phyloP scores from a whole-genome alignment of 2,113 vertebrate species.

The Paraplagusia blochii region DNA sequence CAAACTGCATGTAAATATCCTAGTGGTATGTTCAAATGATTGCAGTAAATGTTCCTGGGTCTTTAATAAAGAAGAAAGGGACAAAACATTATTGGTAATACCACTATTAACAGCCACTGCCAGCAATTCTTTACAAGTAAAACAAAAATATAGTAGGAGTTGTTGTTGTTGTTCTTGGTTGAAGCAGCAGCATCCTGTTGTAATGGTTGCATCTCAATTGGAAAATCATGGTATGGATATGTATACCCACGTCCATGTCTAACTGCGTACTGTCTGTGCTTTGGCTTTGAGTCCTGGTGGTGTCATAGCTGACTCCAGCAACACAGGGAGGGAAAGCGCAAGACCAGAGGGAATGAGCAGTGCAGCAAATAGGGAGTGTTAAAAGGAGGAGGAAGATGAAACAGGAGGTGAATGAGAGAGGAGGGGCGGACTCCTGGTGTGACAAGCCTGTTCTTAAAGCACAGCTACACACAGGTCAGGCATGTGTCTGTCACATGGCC shows the following conservation, averaged over 20 bases:
- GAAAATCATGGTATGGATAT: slow-evolving; percentile 50
- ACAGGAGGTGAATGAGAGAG: background rate
- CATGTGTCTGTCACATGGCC: slow-evolving; percentile 75
- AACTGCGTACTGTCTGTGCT: slow-evolving; percentile 64
- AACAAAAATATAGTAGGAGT: too few species aligned
- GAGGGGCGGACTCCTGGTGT: slow-evolving; percentile 33
- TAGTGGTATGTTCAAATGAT: too few species aligned
- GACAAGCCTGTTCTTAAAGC: slow-evolving; percentile 46
- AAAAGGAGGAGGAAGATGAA: background rate
- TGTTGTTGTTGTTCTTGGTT: background rate
- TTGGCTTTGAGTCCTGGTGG: slow-evolving; percentile 36
- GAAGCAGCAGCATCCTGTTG: slow-evolving; percentile 11
- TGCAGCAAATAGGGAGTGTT: slow-evolving; percentile 6
- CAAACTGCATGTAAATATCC: too few species aligned
- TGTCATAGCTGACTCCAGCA: slow-evolving; percentile 5
- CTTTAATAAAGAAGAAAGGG: background rate
- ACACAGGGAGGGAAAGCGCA: slow-evolving; percentile 5
- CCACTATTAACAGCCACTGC: too few species aligned
- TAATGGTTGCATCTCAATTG: slow-evolving; percentile 19
- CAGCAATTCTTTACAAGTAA: too few species aligned
- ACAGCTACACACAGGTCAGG: slow-evolving; percentile 55
- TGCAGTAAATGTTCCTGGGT: too few species aligned
- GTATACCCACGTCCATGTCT: slow-evolving; percentile 67
- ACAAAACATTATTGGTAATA: background rate
- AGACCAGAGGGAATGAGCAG: background rate